Evolutionary conservation across 2,888 invertebrate genomes (phyloP), one percentile per base, ranked within the genome.

Genomic region (Chymomyza fuscimana): DNA sequence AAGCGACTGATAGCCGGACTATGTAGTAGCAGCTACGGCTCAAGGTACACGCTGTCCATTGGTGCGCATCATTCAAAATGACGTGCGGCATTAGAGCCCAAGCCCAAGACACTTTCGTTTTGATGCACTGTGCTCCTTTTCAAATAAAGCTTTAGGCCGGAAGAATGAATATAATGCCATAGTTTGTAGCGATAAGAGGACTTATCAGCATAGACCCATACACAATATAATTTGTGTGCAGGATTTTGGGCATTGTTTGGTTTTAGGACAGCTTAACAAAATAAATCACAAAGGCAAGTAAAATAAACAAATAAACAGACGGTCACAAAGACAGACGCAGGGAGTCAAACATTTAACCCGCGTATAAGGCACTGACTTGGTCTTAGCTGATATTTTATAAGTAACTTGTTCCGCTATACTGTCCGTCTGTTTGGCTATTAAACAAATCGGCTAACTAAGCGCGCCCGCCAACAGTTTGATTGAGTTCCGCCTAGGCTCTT

Each of bases 231-330:
- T 86, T 87, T 83, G 82, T 84, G 78, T 73, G 76, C 72, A 58
- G 86, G 79, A 78, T 83, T 85, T 78, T 64, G 73, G 69, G 77
- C 76, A 77, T 74, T 73, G 86, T 73, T 72, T 73, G 82, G 83
- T 79, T 84, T 79, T 80, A 74, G 72, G 77, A 77, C 80, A 81
- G 88, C 88, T 88, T 86, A 81, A 70, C 80, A 66, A 83, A 88
- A 85, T 85, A 85, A 85, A 85, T 85, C 88, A 84, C 81, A 70
- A 77, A 67, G 70, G 74, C 56, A 70, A 51, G 36, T 60, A 60
- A 63, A 63, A 70, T 68, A 73, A 75, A 62, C 70, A 67, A 72
- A 73, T 22, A 69, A 77, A 72, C 77, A 73, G 68, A 73, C 32
- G 2, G 19, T 19, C 19, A 19, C 1, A 19, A 19, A 19, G 40